Evolutionary conservation across 1,140 invertebrate genomes (phyloP).

Genomic region (Harpegnathos saltator): DNA sequence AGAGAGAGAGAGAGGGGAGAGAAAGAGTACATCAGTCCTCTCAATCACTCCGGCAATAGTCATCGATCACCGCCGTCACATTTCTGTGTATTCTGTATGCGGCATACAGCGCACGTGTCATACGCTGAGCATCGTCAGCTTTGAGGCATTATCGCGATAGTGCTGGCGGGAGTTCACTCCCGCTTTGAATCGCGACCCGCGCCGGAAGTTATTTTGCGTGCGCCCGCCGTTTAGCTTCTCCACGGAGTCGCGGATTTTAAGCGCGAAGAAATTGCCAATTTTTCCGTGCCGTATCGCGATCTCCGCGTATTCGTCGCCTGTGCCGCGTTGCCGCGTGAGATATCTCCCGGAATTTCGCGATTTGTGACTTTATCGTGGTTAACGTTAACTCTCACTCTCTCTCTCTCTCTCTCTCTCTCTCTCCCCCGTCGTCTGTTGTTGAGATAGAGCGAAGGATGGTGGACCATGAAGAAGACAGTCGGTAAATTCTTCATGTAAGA

Average conservation of each 20-base stretch:
- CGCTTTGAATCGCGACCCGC: not conserved
- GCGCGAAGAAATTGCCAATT: slow-evolving; percentile 11
- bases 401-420: not conserved
- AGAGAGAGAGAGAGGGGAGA: no score
- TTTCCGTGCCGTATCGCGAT: slow-evolving; percentile 24
- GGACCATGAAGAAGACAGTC: slow-evolving; percentile 18
- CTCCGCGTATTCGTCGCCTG: slow-evolving; percentile 29
- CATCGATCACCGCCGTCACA: slow-evolving; percentile 43
- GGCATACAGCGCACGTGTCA: slow-evolving; percentile 16
- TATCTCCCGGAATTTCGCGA: not conserved
- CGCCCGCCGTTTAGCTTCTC: slow-evolving; percentile 35
- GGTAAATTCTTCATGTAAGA: slow-evolving; percentile 13
- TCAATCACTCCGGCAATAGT: slow-evolving; percentile 46
- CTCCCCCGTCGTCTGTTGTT: not conserved
- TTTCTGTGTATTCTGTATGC: slow-evolving; percentile 23
- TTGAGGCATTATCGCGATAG: slow-evolving; percentile 37
- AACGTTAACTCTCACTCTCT: not conserved
- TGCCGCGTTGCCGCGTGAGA: not conserved
- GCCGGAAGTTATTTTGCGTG: slow-evolving; percentile 19
- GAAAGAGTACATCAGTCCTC: slow-evolving; percentile 36
- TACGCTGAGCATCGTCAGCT: slow-evolving; percentile 35
- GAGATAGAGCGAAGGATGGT: not conserved
- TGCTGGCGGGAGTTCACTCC: slow-evolving; percentile 1
- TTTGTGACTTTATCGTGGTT: slow-evolving; percentile 1
- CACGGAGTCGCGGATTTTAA: slow-evolving; percentile 28